phyloP scores from a whole-genome alignment of 2,113 vertebrate genomes.

The Leptosomus discolor region DNA sequence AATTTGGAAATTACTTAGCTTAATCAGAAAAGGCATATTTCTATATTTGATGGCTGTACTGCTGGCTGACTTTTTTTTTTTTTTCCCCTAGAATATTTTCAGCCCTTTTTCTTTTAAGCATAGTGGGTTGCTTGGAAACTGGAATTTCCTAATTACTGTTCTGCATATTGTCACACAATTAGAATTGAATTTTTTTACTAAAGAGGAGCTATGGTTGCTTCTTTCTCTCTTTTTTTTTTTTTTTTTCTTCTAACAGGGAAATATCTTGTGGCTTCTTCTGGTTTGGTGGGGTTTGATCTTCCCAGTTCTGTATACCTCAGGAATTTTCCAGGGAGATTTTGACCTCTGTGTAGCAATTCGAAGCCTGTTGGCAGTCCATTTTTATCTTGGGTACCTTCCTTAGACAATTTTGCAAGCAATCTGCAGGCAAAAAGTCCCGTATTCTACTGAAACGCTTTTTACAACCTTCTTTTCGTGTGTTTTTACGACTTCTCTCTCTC shows the following conservation, averaged over 20 bases:
- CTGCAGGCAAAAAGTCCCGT: background rate
- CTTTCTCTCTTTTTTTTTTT: background rate
- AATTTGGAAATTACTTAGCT: background rate
- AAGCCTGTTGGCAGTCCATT: background rate
- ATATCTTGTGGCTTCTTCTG: background rate
- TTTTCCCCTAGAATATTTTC: background rate
- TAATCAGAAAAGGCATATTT: background rate
- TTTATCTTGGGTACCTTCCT: background rate
- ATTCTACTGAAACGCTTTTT: background rate
- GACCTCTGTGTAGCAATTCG: background rate
- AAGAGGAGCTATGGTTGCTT: background rate
- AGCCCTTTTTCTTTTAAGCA: background rate
- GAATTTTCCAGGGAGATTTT: background rate
- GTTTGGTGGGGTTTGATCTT: background rate
- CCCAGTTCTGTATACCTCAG: background rate
- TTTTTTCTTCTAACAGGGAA: background rate
- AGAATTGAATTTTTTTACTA: background rate
- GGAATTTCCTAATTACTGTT: conserved; percentile 1
- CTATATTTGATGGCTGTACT: background rate
- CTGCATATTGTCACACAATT: background rate
- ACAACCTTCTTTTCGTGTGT: background rate
- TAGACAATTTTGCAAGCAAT: background rate
- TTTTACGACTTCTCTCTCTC: background rate
- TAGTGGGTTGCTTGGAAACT: conserved; percentile 28
- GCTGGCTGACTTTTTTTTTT: background rate